A percentile compares a stretch with the other conserved stretches of the same genome.
Conservation (phyloP, 2,113 vertebrate species). For the Lucifuga dentata region DNA sequence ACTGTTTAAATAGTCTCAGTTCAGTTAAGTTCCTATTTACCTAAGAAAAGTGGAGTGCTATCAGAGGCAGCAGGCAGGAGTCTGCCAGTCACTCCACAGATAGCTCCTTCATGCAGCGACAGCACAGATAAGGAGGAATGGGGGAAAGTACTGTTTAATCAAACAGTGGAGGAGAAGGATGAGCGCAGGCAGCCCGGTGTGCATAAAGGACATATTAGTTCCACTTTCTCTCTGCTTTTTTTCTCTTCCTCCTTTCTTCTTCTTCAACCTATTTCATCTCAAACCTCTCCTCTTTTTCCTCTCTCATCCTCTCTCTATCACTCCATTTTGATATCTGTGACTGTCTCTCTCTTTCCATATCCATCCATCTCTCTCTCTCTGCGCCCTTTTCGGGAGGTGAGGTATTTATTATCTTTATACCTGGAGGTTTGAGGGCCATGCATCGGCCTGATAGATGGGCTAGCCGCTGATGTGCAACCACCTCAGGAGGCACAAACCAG, state of each 20-base stretch:
- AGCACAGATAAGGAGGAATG: constrained; percentile 63
- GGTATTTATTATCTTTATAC: constrained; percentile 83
- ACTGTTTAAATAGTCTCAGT: constrained; percentile 82
- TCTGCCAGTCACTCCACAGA: constrained; percentile 72
- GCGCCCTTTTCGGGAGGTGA: constrained; percentile 61
- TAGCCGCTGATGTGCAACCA: constrained; percentile 81
- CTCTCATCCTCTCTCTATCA: no score
- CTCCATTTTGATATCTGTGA: constrained; percentile 57
- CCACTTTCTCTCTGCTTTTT: constrained; percentile 4
- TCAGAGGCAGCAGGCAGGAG: constrained; percentile 69
- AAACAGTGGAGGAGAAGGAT: constrained; percentile 59
- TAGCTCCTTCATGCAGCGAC: constrained; percentile 75
- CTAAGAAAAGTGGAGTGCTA: constrained; percentile 72
- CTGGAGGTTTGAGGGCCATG: constrained; percentile 75
- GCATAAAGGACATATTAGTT: constrained; percentile 17
- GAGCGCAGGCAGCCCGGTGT: constrained; percentile 42
- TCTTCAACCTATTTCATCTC: neutral
- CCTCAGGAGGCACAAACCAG: constrained; percentile 81
- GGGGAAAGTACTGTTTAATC: constrained; percentile 65
- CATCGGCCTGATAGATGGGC: constrained; percentile 81
- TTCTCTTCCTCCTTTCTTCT: constrained; percentile 34
- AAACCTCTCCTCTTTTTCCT: constrained; percentile 16
- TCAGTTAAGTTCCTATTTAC: constrained; percentile 81
- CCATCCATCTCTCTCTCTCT: constrained; percentile 50
- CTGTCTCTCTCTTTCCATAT: constrained; percentile 54